Evolutionary conservation across 64 coral and sea anemone genomes (phyloP).

Genomic region (Orbicella faveolata): DNA sequence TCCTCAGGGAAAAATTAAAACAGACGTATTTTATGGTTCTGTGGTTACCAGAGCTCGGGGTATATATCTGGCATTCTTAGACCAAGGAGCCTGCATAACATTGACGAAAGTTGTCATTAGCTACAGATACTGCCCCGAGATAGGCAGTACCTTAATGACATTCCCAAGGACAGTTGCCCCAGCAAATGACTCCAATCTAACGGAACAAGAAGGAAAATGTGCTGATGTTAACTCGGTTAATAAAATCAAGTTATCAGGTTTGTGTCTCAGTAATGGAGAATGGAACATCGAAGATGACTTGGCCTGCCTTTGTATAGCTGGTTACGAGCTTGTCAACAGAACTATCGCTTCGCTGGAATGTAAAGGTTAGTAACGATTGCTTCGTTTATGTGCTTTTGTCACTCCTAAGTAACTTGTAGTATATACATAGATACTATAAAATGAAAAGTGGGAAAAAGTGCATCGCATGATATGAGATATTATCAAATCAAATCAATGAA

Average conservation of each 20-base stretch:
- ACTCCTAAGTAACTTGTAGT: too few species aligned
- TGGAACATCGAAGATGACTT: constrained; percentile 45
- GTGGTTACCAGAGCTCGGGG: background rate
- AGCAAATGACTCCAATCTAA: background rate
- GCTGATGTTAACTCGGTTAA: background rate
- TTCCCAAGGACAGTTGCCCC: constrained; percentile 48
- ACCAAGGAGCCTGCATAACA: constrained; percentile 40
- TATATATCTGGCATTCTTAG: constrained; percentile 25
- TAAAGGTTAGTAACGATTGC: background rate
- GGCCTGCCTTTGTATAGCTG: constrained; percentile 9
- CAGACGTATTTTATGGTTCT: background rate
- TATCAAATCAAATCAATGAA: too few species aligned
- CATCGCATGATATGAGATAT: too few species aligned
- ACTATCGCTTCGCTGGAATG: background rate
- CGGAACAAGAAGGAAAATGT: constrained; percentile 16
- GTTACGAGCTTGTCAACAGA: constrained; percentile 15
- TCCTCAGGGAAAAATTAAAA: too few species aligned
- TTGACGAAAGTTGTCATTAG: background rate
- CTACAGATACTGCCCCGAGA: constrained; percentile 33
- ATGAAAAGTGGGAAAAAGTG: too few species aligned
- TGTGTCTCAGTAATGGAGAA: constrained; percentile 42
- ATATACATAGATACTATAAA: too few species aligned
- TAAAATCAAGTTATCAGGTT: background rate
- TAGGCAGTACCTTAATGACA: background rate
- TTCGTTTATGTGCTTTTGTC: too few species aligned